Evolutionary conservation across 2,888 invertebrate genomes (phyloP).

Genomic region (Harmothoe impar): DNA sequence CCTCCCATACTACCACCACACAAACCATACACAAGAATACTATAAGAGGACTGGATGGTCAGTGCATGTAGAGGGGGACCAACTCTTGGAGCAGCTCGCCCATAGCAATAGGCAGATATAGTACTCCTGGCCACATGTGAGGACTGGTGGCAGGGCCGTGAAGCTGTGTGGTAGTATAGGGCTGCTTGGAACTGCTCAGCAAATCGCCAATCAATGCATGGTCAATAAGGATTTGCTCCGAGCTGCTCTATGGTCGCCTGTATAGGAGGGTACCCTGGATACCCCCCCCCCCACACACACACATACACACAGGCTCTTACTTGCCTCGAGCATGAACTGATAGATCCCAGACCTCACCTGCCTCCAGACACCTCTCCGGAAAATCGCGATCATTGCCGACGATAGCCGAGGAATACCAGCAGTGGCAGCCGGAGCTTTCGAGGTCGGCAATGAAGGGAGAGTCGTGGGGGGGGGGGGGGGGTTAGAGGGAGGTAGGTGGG

Average conservation of each 20-base stretch:
- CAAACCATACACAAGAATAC: not conserved
- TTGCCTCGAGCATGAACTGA: not conserved
- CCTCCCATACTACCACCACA: too few species aligned
- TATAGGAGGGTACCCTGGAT: not conserved
- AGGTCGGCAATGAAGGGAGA: too few species aligned
- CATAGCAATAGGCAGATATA: not conserved
- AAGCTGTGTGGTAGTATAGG: too few species aligned
- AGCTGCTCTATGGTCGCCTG: not conserved
- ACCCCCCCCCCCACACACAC: not conserved
- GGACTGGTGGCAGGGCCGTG: too few species aligned
- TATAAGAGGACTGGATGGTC: not conserved
- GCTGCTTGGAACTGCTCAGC: too few species aligned
- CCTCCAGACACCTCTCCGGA: constrained; percentile 34
- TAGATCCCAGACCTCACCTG: constrained; percentile 36
- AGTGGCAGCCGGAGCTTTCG: not conserved
- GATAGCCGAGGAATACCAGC: constrained; percentile 8
- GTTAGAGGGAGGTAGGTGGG: not conserved
- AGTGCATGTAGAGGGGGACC: not conserved
- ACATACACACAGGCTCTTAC: not conserved
- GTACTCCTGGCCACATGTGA: too few species aligned
- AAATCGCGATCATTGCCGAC: constrained; percentile 41
- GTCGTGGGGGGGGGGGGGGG: not conserved
- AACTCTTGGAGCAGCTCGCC: constrained; percentile 1
- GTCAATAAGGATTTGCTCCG: constrained; percentile 12
- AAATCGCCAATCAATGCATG: not conserved